Evolutionary conservation across 2,797 vertebrate species (phyloP).

Genomic region (Aselliscus stoliczkanus): DNA sequence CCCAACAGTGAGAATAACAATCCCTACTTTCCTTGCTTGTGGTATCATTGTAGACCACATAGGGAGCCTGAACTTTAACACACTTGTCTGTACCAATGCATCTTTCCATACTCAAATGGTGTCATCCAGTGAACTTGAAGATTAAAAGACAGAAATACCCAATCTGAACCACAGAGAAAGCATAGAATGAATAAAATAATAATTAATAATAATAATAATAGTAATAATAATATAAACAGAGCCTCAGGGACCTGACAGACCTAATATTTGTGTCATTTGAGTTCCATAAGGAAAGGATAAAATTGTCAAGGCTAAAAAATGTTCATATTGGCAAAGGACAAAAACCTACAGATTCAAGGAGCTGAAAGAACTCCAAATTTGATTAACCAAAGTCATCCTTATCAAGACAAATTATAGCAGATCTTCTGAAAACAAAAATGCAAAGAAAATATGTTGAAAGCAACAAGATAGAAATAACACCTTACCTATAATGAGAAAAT

Average conservation of each 20-base stretch:
- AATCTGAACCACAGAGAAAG: not conserved
- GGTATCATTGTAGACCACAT: not conserved
- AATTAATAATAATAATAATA: too few species aligned
- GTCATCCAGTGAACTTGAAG: not conserved
- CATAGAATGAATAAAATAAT: not conserved
- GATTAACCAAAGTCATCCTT: not conserved
- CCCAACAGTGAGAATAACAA: not conserved
- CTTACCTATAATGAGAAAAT: not conserved
- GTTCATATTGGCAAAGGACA: not conserved
- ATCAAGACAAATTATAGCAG: not conserved
- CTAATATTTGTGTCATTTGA: not conserved
- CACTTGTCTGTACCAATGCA: not conserved
- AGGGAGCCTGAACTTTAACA: not conserved
- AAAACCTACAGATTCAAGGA: not conserved
- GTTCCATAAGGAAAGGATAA: not conserved
- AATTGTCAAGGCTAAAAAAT: not conserved
- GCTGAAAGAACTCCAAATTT: not conserved
- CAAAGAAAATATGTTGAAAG: not conserved
- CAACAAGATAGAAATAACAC: not conserved
- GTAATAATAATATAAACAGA: not conserved
- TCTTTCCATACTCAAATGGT: accelerated
- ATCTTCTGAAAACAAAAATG: not conserved
- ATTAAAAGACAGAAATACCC: not conserved
- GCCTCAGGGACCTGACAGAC: not conserved
- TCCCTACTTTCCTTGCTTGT: not conserved